Conservation (phyloP, 2,888 invertebrate species). For the Cyaniris semiargus region DNA sequence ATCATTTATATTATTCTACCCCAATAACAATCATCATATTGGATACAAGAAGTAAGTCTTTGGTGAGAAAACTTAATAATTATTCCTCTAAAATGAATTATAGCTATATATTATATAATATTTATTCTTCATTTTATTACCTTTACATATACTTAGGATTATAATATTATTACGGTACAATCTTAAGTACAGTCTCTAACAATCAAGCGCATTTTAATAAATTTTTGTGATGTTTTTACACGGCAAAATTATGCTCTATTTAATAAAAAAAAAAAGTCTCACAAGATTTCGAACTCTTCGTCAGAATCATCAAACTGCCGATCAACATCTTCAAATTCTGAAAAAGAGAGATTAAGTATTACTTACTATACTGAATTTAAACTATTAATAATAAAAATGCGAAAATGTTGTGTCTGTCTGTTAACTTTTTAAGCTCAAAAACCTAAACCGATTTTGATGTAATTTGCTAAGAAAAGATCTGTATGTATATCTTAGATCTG, state of each 20-base stretch:
- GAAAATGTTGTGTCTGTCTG: neutral
- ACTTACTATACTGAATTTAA: too few species aligned
- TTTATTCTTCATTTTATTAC: neutral
- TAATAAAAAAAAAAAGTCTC: slow-evolving; percentile 50
- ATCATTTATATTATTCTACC: neutral
- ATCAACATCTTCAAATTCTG: slow-evolving; percentile 83
- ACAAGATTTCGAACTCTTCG: slow-evolving; percentile 91
- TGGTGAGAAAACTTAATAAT: slow-evolving; percentile 10
- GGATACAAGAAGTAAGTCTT: slow-evolving; percentile 18
- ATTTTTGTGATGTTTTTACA: slow-evolving; percentile 29
- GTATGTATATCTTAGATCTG: too few species aligned
- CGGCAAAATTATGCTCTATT: slow-evolving; percentile 35
- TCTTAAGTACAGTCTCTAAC: slow-evolving; percentile 20
- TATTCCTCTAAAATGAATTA: neutral
- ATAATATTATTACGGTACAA: slow-evolving; percentile 1
- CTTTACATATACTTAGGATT: neutral
- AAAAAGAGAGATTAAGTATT: slow-evolving; percentile 49
- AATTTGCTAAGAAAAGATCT: too few species aligned
- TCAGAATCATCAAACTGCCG: slow-evolving; percentile 87
- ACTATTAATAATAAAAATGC: too few species aligned
- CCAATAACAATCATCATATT: neutral
- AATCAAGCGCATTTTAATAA: slow-evolving; percentile 1
- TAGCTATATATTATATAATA: slow-evolving; percentile 10
- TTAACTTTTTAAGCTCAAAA: neutral
- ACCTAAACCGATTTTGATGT: too few species aligned